These are phyloP conservation scores for Eupithecia subfuscata DNA, from an alignment of 2,888 invertebrate species.

Conservation along the genomic window DNA sequence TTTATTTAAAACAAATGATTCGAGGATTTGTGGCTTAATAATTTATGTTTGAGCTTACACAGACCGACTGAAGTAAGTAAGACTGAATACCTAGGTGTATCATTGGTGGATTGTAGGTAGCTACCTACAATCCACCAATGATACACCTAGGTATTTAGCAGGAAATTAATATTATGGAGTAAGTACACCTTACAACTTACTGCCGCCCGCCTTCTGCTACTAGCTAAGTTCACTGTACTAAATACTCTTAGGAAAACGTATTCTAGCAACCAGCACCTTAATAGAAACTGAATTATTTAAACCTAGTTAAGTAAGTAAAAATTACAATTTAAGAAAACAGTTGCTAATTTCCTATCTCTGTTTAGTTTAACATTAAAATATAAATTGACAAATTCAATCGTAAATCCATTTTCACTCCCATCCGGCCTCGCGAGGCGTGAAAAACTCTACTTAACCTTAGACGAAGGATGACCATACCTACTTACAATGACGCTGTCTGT, in stretches of 20 bases:
- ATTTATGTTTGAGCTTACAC: constrained; percentile 12
- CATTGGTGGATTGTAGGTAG: too few species aligned
- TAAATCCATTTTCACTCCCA: not conserved
- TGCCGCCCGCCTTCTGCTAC: not conserved
- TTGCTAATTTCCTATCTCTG: not conserved
- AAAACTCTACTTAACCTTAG: not conserved
- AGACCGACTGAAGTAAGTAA: not conserved
- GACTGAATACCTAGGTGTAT: too few species aligned
- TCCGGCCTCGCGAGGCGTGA: not conserved
- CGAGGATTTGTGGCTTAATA: constrained; percentile 16
- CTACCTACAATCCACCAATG: not conserved
- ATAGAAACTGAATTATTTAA: not conserved
- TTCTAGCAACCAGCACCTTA: not conserved
- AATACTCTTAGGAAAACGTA: not conserved
- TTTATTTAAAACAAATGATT: constrained; percentile 27
- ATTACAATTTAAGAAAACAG: not conserved
- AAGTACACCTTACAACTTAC: not conserved
- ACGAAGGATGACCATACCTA: not conserved
- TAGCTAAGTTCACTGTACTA: too few species aligned
- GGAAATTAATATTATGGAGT: not conserved
- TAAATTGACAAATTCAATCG: not conserved
- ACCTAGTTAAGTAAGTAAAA: not conserved
- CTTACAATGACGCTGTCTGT: not conserved
- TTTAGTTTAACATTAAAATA: not conserved
- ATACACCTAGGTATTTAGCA: not conserved